Conservation (phyloP, 2,113 vertebrate species). For the Cebus imitator region DNA sequence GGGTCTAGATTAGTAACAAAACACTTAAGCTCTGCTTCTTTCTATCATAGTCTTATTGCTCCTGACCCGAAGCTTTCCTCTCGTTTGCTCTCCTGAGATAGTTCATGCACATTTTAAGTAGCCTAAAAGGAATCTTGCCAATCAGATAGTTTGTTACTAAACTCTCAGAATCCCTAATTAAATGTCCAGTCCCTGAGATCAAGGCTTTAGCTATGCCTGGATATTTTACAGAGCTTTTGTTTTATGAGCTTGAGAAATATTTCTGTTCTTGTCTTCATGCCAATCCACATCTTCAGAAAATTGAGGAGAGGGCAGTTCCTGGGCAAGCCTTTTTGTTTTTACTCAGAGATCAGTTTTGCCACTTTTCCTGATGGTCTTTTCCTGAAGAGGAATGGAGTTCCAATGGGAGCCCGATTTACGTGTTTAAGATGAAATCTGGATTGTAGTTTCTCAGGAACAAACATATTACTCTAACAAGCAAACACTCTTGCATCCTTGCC, state of each 20-base stretch:
- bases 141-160: neutral
- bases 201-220: neutral
- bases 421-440: slow-evolving; percentile 35
- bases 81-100: neutral
- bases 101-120: neutral
- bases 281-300: neutral
- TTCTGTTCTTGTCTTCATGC: slow-evolving; percentile 6
- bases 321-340: slow-evolving; percentile 20
- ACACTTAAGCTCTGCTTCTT: neutral
- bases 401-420: neutral
- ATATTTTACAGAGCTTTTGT: neutral
- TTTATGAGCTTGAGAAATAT: neutral
- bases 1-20: neutral
- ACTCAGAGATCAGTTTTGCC: neutral
- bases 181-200: neutral
- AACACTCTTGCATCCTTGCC: neutral
- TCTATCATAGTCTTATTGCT: neutral
- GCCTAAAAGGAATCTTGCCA: slow-evolving; percentile 13
- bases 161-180: neutral
- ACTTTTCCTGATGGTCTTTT: neutral
- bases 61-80: neutral
- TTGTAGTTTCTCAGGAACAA: slow-evolving; percentile 51
- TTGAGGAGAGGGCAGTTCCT: neutral
- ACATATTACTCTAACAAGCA: neutral
- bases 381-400: slow-evolving; percentile 3